Percentiles rank a stretch among this genome's conserved stretches.
Conservation (phyloP, 1,140 invertebrate genomes). For the Zaprionus lachaisei region DNA sequence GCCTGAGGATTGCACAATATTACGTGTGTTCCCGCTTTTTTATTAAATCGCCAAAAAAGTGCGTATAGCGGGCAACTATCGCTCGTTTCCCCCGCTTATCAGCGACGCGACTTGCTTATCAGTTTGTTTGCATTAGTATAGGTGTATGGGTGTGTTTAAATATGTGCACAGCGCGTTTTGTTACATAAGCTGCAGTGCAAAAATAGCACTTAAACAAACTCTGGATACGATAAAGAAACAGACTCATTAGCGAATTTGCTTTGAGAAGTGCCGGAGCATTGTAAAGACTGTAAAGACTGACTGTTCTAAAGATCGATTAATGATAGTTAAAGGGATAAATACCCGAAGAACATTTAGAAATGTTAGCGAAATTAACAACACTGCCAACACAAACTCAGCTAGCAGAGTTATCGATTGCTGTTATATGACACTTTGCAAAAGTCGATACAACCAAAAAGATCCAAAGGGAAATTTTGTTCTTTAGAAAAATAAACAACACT, state of each 20-base stretch:
- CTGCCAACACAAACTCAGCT: neutral
- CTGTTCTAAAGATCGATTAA: neutral
- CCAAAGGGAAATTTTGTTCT: neutral
- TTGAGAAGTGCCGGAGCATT: neutral
- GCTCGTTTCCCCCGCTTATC: constrained; percentile 41
- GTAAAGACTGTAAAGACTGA: neutral
- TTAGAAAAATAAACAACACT: neutral
- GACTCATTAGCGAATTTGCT: neutral
- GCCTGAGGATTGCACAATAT: constrained; percentile 1
- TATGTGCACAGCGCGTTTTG: constrained; percentile 47
- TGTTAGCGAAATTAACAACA: neutral
- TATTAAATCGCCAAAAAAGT: constrained; percentile 55
- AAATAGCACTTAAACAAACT: constrained; percentile 13
- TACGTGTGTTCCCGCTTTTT: constrained; percentile 28
- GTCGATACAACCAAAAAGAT: neutral
- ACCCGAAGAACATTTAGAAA: neutral
- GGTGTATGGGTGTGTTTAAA: constrained; percentile 24
- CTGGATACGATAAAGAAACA: constrained; percentile 10
- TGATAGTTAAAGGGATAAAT: neutral
- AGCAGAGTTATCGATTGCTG: neutral
- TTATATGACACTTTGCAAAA: no score
- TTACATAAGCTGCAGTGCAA: constrained; percentile 67
- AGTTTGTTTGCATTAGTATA: constrained; percentile 57
- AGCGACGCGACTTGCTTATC: constrained; percentile 59
- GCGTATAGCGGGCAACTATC: constrained; percentile 43